Evolutionary conservation across 2,797 vertebrate species (phyloP), one percentile per base, ranked within the genome.

Genomic region (Cetoscarus ocellatus): DNA sequence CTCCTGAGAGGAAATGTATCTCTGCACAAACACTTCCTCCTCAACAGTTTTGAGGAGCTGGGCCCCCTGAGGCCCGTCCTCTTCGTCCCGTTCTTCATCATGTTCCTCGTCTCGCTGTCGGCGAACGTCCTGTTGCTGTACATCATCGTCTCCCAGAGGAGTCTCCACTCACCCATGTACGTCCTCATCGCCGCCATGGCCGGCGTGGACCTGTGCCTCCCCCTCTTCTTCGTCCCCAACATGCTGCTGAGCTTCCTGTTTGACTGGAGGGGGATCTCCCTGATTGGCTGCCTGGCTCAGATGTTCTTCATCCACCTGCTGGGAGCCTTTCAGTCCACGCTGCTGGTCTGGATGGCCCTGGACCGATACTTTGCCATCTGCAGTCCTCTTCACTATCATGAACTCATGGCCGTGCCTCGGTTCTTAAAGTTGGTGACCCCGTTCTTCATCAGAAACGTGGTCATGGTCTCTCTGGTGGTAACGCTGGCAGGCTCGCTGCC

Each of bases 281-380:
- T 90, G 15, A 47, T 7, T 1, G 74, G 84, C 39, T 92, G 91
- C 18, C 75, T 92, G 19, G 38, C 73, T 14, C 91, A 92, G 75
- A 91, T 92, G 71, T 42, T 73, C 1, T 72, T 67, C 0, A 2
- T 88, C 6, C 85, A 92, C 47, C 61, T 81, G 0, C 1, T 83
- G 0, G 83, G 71, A n/a, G n/a, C 83, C 0, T 91, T 90, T 71
- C 93, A 94, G 77, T 90, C 92, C 9, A 92, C 92, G 0, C 10
- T 94, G 6, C 78, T 94, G 38, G 49, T 94, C 0, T 91, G 86
- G 70, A 95, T 94, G 94, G 88, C 92, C 12, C 48, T 94, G 34
- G 93, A 94, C 44, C 74, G 75, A 10, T 93, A 88, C 64, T 90
- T 93, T 40, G 92, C 93, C 59, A 91, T 92, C 70, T 90, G 89